phyloP scores from a whole-genome alignment of 2,888 invertebrate species.

The Sphaerophoria rueppellii region DNA sequence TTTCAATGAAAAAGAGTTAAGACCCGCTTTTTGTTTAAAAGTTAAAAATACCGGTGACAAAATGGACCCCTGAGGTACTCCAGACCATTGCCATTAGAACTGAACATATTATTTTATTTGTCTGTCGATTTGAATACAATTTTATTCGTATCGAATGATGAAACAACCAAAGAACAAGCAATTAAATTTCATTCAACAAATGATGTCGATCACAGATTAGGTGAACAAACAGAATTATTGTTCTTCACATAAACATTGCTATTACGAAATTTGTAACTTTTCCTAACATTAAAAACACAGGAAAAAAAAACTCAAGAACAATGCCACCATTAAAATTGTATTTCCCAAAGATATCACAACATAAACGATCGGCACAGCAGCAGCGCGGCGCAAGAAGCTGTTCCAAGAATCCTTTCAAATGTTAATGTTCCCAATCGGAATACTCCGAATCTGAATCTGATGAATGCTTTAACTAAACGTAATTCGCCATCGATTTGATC shows the following conservation, averaged over 20 bases:
- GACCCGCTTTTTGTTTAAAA: too few species aligned
- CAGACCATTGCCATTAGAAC: too few species aligned
- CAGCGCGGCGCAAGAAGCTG: slow-evolving; percentile 5
- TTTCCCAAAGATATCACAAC: slow-evolving; percentile 20
- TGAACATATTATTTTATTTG: too few species aligned
- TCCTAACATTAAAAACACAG: slow-evolving; percentile 22
- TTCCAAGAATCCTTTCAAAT: slow-evolving; percentile 67
- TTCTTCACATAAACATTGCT: neutral
- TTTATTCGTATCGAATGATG: too few species aligned
- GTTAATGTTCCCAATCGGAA: slow-evolving; percentile 35
- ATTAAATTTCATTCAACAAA: neutral
- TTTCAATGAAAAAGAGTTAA: too few species aligned
- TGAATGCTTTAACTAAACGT: slow-evolving; percentile 22
- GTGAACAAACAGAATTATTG: neutral
- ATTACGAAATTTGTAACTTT: slow-evolving; percentile 36
- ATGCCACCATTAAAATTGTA: slow-evolving; percentile 52
- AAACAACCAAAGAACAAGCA: neutral
- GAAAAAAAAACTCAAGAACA: slow-evolving; percentile 42
- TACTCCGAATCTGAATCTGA: slow-evolving; percentile 27
- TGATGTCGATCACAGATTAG: neutral
- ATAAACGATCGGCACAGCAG: slow-evolving; percentile 20
- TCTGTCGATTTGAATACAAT: too few species aligned
- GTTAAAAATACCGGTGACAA: too few species aligned
- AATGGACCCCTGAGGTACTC: too few species aligned
- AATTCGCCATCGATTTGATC: slow-evolving; percentile 51